Conservation (phyloP, 2,888 invertebrate genomes). For the Cremastobaeus sp. region DNA sequence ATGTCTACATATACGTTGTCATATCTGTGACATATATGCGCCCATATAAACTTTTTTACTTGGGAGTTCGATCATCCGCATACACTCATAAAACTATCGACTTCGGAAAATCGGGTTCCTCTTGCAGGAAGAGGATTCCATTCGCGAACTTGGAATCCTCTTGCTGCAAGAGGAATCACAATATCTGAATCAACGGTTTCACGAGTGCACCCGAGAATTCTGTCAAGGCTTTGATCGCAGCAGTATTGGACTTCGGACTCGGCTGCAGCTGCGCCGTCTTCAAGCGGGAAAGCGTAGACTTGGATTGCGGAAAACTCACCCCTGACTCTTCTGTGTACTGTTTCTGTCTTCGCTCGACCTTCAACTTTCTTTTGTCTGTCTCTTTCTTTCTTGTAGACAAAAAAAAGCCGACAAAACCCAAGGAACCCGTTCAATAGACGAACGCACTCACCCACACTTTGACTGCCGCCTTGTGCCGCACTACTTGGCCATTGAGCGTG, state of each 20-base stretch:
- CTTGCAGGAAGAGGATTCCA: too few species aligned
- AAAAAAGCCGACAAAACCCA: constrained; percentile 45
- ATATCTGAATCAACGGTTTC: too few species aligned
- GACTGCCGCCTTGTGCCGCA: constrained; percentile 29
- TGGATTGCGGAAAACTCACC: constrained; percentile 10
- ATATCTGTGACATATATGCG: too few species aligned
- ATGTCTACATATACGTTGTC: too few species aligned
- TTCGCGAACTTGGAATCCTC: too few species aligned
- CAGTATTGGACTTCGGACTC: constrained; percentile 30
- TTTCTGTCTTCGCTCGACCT: constrained; percentile 13
- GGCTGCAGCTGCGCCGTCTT: constrained; percentile 12
- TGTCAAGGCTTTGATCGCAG: constrained; percentile 46
- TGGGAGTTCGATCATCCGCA: constrained; percentile 66
- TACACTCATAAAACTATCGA: too few species aligned
- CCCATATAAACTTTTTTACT: too few species aligned
- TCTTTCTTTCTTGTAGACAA: constrained; percentile 60
- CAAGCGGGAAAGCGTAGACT: too few species aligned
- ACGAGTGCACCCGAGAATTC: too few species aligned
- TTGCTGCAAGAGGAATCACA: too few species aligned
- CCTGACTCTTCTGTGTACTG: neutral
- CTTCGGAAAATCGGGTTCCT: too few species aligned
- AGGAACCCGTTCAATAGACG: constrained; percentile 49
- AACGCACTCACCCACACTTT: constrained; percentile 29
- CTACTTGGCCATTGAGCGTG: constrained; percentile 46
- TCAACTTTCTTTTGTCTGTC: constrained; percentile 22